Conservation (phyloP, 2,113 vertebrate species). For the Hiodon tergisus region DNA sequence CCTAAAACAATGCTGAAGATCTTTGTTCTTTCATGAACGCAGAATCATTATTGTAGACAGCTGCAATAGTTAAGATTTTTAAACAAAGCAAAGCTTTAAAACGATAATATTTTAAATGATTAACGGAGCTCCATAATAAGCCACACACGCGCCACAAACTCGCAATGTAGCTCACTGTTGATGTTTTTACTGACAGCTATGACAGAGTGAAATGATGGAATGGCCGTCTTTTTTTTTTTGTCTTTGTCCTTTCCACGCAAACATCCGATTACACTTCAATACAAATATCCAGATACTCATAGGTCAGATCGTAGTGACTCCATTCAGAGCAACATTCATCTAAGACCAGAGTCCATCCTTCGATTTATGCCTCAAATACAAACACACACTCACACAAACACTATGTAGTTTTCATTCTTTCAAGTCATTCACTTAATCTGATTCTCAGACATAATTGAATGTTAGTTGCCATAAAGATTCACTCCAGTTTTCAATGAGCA, state of each 20-base stretch:
- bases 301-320: conserved; percentile 58
- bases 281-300: conserved; percentile 64
- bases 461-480: conserved; percentile 67
- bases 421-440: conserved; percentile 59
- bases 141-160: no score
- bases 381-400: conserved; percentile 26
- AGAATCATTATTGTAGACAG: no score
- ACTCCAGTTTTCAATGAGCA: conserved; percentile 67
- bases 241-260: neutral
- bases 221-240: neutral
- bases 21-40: no score
- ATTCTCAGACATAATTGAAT: conserved; percentile 70
- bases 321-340: conserved; percentile 54
- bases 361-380: conserved; percentile 27
- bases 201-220: no score
- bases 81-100: no score
- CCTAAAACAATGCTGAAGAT: no score
- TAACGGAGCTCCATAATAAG: no score
- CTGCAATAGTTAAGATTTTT: no score
- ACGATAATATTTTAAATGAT: no score
- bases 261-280: conserved; percentile 25
- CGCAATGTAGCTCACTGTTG: no score
- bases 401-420: conserved; percentile 62
- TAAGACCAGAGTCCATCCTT: conserved; percentile 47
- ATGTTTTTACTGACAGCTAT: neutral